Conservation (phyloP, 1,140 invertebrate genomes). For the Temnothorax curvispinosus region DNA sequence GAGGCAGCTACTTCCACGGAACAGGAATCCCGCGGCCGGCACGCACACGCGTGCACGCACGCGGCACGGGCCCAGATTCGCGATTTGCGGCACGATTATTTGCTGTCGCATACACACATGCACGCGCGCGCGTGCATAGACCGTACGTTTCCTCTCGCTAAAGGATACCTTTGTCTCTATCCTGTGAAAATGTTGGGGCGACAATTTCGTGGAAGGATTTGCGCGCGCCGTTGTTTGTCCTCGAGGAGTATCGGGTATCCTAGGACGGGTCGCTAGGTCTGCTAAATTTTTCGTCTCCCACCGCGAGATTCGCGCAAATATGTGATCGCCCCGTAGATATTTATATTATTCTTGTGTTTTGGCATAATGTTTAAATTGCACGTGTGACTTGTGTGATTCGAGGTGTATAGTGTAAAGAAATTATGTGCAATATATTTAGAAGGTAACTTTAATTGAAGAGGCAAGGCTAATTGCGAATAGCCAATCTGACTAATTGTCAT, state of each 20-base stretch:
- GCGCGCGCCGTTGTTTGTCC: slow-evolving; percentile 26
- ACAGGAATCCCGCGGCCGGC: slow-evolving; percentile 67
- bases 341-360: background rate
- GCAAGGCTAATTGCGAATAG: background rate
- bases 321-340: background rate
- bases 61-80: slow-evolving; percentile 57
- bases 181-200: slow-evolving; percentile 39
- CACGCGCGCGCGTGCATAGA: background rate
- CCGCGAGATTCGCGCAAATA: background rate
- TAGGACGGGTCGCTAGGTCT: slow-evolving; percentile 2
- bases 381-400: background rate
- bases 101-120: slow-evolving; percentile 16
- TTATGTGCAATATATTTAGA: background rate
- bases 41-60: slow-evolving; percentile 60
- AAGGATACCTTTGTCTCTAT: slow-evolving; percentile 44
- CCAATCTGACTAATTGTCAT: background rate
- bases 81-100: slow-evolving; percentile 68
- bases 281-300: slow-evolving; percentile 7
- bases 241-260: slow-evolving; percentile 36
- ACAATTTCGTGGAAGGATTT: slow-evolving; percentile 70
- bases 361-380: background rate
- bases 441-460: background rate
- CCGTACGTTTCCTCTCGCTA: slow-evolving; percentile 68
- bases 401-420: background rate
- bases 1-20: slow-evolving; percentile 73